phyloP scores from a whole-genome alignment of 2,888 invertebrate genomes.

The Elmis aenea region DNA sequence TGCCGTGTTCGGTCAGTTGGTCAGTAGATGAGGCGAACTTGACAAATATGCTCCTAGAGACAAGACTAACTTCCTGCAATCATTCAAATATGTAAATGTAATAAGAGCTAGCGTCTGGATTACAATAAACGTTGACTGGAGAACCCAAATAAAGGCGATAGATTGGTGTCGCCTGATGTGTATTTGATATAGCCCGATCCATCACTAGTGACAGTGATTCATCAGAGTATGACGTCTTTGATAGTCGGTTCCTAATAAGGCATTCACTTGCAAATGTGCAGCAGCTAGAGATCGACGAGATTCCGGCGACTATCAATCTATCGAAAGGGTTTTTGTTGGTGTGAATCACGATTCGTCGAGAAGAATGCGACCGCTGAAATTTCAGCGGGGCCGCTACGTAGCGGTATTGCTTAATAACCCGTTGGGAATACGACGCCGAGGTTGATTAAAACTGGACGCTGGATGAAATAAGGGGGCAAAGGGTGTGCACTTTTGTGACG shows the following conservation, averaged over 20 bases:
- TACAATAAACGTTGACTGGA: slow-evolving; percentile 15
- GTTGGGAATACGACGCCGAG: slow-evolving; percentile 26
- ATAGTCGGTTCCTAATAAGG: slow-evolving; percentile 40
- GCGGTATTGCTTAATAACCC: too few species aligned
- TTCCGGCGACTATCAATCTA: slow-evolving; percentile 35
- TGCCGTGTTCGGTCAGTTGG: slow-evolving; percentile 41
- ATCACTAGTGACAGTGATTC: slow-evolving; percentile 46
- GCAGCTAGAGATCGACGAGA: slow-evolving; percentile 40
- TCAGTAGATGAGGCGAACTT: slow-evolving; percentile 42
- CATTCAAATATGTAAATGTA: slow-evolving; percentile 37
- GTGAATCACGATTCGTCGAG: slow-evolving; percentile 16
- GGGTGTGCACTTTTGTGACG: slow-evolving; percentile 40
- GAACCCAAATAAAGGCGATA: slow-evolving; percentile 30
- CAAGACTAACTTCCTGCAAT: slow-evolving; percentile 37
- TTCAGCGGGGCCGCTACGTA: slow-evolving; percentile 12
- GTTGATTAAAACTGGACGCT: slow-evolving; percentile 41
- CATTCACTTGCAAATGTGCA: slow-evolving; percentile 43
- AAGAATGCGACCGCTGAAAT: slow-evolving; percentile 8
- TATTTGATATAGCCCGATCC: slow-evolving; percentile 43
- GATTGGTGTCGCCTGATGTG: slow-evolving; percentile 40
- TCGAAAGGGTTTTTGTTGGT: slow-evolving; percentile 35
- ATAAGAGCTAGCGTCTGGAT: slow-evolving; percentile 18
- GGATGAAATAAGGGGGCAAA: slow-evolving; percentile 27
- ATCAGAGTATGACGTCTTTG: slow-evolving; percentile 31
- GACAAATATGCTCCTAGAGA: slow-evolving; percentile 37